Evolutionary conservation across 2,113 vertebrate species (phyloP), one percentile per base, ranked within the genome.

Genomic region (Hippoglossus stenolepis): DNA sequence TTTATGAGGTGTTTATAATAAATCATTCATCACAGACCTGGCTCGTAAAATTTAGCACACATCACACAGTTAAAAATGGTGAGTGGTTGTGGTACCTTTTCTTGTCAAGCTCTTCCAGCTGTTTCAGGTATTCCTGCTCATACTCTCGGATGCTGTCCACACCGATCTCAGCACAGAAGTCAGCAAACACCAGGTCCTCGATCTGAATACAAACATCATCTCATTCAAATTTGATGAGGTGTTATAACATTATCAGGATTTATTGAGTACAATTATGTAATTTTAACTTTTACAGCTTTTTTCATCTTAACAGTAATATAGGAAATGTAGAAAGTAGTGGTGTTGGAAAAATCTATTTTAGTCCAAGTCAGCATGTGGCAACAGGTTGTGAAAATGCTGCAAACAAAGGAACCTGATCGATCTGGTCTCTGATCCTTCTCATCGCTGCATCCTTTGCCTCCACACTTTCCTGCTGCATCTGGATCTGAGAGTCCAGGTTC

Each of bases 91-190:
- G 2, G 2, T 87, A 97, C 98, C 96, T 93, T 92, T 93, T 98
- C 79, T 93, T 95, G 85, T 97, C 96, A 2, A 96, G 84, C 88
- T 98, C 97, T 65, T 96, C 93, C 70, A 96, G 95, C 14, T 94
- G 93, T 82, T 94, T 96, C 79, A 97, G 63, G 28, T 91, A 90
- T 75, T 95, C 96, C 89, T 95, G 94, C 71, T 99, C 97, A 72
- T 96, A 99, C 66, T 96, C 93, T 70, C 96, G 95, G 83, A 99
- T 99, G 88, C 94, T 97, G 81, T 91, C 91, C 72, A 98, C 92
- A 1, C 97, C 96, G 14, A 98, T 95, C 91, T 96, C 95, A 83
- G 94, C 93, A 87, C 97, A 99, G 91, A 99, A 99, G 21, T 96
- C 93, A 58, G 1, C 83, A 91, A 99, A 99, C 87, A 98, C 94